These are phyloP conservation scores for Scarus forsteni DNA, from an alignment of 2,797 vertebrate genomes.

Conservation along the genomic window DNA sequence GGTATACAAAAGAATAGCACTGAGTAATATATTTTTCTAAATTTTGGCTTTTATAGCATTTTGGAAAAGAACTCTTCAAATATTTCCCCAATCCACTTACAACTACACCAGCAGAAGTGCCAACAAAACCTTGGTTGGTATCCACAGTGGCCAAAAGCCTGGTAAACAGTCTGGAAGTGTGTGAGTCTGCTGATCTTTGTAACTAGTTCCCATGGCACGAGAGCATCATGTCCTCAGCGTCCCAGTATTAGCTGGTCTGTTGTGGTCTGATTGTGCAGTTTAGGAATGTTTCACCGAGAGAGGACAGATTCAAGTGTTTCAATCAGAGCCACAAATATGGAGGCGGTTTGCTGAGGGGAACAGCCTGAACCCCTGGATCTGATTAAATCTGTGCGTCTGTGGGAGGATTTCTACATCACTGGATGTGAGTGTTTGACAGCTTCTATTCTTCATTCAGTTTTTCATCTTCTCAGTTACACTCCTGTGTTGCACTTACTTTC, in stretches of 20 bases:
- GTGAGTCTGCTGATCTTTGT: slow-evolving; percentile 15
- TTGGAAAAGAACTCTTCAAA: too few species aligned
- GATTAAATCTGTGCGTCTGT: slow-evolving; percentile 66
- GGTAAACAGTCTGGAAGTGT: not conserved
- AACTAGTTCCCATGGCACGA: slow-evolving; percentile 56
- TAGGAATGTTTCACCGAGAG: slow-evolving; percentile 69
- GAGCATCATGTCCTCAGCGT: slow-evolving; percentile 51
- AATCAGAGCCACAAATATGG: slow-evolving; percentile 61
- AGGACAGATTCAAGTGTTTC: slow-evolving; percentile 59
- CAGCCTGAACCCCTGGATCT: slow-evolving; percentile 48
- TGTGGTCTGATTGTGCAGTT: slow-evolving; percentile 52
- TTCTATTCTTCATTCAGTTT: slow-evolving; percentile 3
- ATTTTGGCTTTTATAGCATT: too few species aligned
- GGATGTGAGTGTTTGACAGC: slow-evolving; percentile 17
- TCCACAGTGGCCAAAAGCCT: too few species aligned
- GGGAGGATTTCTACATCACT: slow-evolving; percentile 45
- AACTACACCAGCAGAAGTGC: too few species aligned
- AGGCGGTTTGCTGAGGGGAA: slow-evolving; percentile 63
- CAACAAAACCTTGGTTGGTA: too few species aligned
- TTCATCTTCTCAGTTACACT: slow-evolving; percentile 30
- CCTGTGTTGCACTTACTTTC: not conserved
- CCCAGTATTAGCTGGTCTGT: slow-evolving; percentile 57
- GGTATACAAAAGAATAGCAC: too few species aligned
- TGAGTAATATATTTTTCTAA: too few species aligned
- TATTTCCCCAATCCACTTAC: too few species aligned